Percentiles rank a stretch among this genome's conserved stretches.
Conservation (phyloP, 2,888 invertebrate species). For the Parnassius glacialis region DNA sequence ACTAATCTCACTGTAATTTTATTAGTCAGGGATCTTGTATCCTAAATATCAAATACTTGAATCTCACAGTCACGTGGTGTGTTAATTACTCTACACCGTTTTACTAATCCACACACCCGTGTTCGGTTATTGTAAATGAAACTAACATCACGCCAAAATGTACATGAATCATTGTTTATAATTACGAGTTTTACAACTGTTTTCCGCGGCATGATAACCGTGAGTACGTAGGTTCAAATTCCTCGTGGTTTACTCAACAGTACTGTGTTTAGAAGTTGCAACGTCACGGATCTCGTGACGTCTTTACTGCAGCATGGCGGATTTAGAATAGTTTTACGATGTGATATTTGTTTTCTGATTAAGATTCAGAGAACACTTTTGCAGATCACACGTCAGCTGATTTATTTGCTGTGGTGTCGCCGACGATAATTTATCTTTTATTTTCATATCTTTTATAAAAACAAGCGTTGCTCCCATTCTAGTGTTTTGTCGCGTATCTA, state of each 20-base stretch:
- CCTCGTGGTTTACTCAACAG: conserved; percentile 19
- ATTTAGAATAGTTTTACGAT: neutral
- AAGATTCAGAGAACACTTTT: neutral
- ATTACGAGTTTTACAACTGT: conserved; percentile 21
- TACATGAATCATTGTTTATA: conserved; percentile 24
- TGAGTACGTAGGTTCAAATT: conserved; percentile 17
- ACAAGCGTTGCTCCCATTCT: too few relatives aligned
- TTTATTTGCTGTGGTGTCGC: neutral
- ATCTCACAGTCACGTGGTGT: too few relatives aligned
- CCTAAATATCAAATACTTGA: too few relatives aligned
- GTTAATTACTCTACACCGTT: too few relatives aligned
- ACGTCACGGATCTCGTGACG: conserved; percentile 15
- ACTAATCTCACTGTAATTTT: too few relatives aligned
- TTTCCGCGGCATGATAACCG: conserved; percentile 8
- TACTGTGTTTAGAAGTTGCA: conserved; percentile 15
- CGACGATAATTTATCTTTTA: too few relatives aligned
- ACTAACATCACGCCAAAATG: conserved; percentile 3
- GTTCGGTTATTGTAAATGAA: neutral
- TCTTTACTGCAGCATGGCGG: neutral
- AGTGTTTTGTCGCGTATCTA: too few relatives aligned
- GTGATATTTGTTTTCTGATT: too few relatives aligned
- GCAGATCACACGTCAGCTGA: neutral
- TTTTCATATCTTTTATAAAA: too few relatives aligned
- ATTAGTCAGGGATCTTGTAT: too few relatives aligned
- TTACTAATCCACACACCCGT: neutral